phyloP scores from a whole-genome alignment of 2,888 invertebrate genomes.

The Macrostomum cliftonense region DNA sequence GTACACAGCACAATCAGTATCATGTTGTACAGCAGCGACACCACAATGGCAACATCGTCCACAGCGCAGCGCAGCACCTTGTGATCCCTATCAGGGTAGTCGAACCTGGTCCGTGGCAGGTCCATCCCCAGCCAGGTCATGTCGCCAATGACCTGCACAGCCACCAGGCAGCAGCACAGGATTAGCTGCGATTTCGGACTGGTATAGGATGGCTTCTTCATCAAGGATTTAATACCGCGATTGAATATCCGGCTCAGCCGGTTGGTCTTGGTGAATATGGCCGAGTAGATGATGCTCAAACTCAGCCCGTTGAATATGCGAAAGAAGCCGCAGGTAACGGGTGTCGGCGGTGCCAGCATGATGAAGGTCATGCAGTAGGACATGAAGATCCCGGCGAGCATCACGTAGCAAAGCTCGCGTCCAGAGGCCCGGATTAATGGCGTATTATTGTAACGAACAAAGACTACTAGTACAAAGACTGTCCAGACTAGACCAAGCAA shows the following conservation, averaged over 20 bases:
- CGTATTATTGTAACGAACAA: conserved; percentile 47
- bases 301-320: conserved; percentile 53
- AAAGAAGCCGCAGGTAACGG: conserved; percentile 48
- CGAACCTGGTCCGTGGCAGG: conserved; percentile 48
- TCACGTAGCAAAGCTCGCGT: conserved; percentile 55
- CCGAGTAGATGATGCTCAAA: conserved; percentile 45
- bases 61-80: conserved; percentile 49
- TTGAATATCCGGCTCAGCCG: conserved; percentile 52
- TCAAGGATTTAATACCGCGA: conserved; percentile 43
- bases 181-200: conserved; percentile 56
- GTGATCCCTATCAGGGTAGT: conserved; percentile 41
- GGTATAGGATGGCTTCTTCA: conserved; percentile 54
- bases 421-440: conserved; percentile 61
- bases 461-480: conserved; percentile 47
- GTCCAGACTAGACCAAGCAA: conserved; percentile 47
- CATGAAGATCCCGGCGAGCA: conserved; percentile 49
- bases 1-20: conserved; percentile 48
- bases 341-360: conserved; percentile 50
- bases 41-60: conserved; percentile 48
- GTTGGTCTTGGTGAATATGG: conserved; percentile 22
- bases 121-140: conserved; percentile 54
- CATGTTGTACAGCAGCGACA: conserved; percentile 50
- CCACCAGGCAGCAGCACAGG: conserved; percentile 48
- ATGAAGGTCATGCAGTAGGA: conserved; percentile 55
- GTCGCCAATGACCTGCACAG: conserved; percentile 49